Conservation (phyloP, 2,797 vertebrate species). For the Phyllotis vaccarum region DNA sequence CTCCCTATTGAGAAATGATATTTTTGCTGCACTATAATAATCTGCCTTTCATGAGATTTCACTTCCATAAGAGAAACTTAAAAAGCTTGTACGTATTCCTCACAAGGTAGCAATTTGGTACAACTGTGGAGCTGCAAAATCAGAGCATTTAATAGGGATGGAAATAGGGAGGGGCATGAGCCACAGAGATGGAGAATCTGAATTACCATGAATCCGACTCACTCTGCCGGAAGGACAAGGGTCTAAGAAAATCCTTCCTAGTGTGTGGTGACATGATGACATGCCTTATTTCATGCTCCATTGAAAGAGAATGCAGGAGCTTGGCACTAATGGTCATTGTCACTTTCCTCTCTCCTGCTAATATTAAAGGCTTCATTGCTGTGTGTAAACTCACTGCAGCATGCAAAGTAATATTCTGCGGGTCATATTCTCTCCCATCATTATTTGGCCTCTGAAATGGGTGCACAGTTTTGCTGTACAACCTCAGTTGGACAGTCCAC, state of each 20-base stretch:
- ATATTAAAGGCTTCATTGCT: slow-evolving; percentile 75
- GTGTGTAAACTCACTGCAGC: slow-evolving; percentile 67
- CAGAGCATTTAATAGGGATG: background rate
- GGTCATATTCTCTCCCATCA: slow-evolving; percentile 60
- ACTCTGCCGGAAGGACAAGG: background rate
- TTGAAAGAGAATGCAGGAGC: slow-evolving; percentile 72
- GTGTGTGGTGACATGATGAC: slow-evolving; percentile 67
- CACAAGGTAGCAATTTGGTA: slow-evolving; percentile 74
- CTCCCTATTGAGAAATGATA: slow-evolving; percentile 47
- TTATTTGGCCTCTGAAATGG: slow-evolving; percentile 76
- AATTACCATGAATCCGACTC: background rate
- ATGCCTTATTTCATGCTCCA: slow-evolving; percentile 82
- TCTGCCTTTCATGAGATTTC: slow-evolving; percentile 54
- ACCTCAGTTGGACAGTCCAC: slow-evolving; percentile 21
- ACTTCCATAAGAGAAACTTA: slow-evolving; percentile 32
- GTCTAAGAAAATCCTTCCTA: slow-evolving; percentile 55
- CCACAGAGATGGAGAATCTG: background rate
- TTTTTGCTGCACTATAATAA: slow-evolving; percentile 57
- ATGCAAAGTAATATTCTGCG: slow-evolving; percentile 61
- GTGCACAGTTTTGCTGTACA: slow-evolving; percentile 46
- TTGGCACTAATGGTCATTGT: slow-evolving; percentile 45
- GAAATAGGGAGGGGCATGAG: slow-evolving; percentile 47
- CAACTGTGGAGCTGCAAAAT: slow-evolving; percentile 37
- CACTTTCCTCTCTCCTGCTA: slow-evolving; percentile 70
- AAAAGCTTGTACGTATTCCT: slow-evolving; percentile 48